Evolutionary conservation across 1,140 invertebrate species (phyloP).

Genomic region (Idris sp.): DNA sequence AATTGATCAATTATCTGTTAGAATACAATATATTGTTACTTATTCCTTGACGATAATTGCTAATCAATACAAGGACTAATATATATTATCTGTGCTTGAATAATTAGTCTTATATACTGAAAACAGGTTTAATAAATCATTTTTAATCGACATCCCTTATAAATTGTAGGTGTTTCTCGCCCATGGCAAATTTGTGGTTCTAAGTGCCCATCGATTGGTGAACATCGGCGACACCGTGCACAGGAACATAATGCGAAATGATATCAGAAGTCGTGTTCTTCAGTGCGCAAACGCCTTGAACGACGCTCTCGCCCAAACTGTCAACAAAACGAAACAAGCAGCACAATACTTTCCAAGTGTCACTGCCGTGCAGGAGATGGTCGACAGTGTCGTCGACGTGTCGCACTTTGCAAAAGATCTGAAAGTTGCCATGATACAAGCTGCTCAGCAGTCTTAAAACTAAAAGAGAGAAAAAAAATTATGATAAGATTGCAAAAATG

Average conservation of each 20-base stretch:
- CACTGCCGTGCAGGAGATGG: constrained; percentile 94
- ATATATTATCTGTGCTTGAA: too few relatives aligned
- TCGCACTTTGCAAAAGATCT: constrained; percentile 87
- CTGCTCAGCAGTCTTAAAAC: constrained; percentile 69
- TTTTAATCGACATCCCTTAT: neutral
- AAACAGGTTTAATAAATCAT: too few relatives aligned
- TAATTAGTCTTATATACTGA: too few relatives aligned
- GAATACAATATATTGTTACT: too few relatives aligned
- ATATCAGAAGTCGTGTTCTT: constrained; percentile 85
- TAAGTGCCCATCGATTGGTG: constrained; percentile 94
- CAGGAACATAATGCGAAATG: constrained; percentile 85
- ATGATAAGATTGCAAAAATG: neutral
- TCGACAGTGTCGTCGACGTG: constrained; percentile 90
- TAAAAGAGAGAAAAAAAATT: neutral
- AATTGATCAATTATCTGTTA: too few relatives aligned
- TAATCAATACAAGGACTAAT: too few relatives aligned
- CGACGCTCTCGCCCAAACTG: constrained; percentile 89
- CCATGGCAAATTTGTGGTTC: constrained; percentile 95
- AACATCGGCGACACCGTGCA: constrained; percentile 95
- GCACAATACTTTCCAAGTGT: constrained; percentile 94
- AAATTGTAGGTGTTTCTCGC: constrained; percentile 86
- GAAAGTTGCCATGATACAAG: constrained; percentile 79
- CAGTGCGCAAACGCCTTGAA: constrained; percentile 90
- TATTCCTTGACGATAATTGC: too few relatives aligned
- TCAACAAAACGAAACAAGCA: constrained; percentile 92